Conservation (phyloP, 2,797 vertebrate genomes). For the Danionella dracula region DNA sequence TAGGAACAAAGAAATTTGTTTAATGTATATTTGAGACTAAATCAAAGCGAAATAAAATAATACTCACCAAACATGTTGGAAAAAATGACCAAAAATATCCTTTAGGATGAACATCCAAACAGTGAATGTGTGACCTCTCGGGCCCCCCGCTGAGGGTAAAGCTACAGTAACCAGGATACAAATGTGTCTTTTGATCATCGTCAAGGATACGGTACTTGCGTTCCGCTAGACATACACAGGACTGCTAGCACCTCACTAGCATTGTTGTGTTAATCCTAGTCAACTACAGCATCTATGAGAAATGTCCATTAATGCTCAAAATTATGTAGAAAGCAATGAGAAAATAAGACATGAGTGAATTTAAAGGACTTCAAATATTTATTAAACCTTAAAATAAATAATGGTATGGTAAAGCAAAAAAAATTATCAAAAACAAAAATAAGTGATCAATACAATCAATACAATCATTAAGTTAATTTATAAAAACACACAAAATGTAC, state of each 20-base stretch:
- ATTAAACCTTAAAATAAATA: slow-evolving; percentile 92
- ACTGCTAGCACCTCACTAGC: not conserved
- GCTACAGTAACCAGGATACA: slow-evolving; percentile 51
- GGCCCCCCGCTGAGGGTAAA: slow-evolving; percentile 47
- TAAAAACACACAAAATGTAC: slow-evolving; percentile 74
- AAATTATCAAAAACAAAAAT: slow-evolving; percentile 74
- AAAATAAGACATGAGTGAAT: slow-evolving; percentile 63
- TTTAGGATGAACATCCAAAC: not conserved
- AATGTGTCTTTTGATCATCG: slow-evolving; percentile 22
- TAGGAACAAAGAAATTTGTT: slow-evolving; percentile 15
- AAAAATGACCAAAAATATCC: not conserved
- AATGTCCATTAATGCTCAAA: slow-evolving; percentile 47
- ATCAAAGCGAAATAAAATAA: not conserved
- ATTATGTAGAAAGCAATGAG: slow-evolving; percentile 48
- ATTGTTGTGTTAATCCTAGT: too few relatives aligned
- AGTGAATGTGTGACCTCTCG: slow-evolving; percentile 28
- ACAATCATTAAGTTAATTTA: slow-evolving; percentile 79
- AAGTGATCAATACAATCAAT: slow-evolving; percentile 74
- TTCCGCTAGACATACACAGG: slow-evolving; percentile 52
- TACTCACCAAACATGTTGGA: slow-evolving; percentile 59
- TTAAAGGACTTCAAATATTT: slow-evolving; percentile 79
- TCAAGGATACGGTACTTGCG: slow-evolving; percentile 47
- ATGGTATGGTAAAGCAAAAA: slow-evolving; percentile 76
- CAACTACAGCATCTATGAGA: slow-evolving; percentile 21
- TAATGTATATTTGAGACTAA: not conserved